Evolutionary conservation across 2,113 vertebrate species (phyloP).

Genomic region (Glaucidium brasilianum): DNA sequence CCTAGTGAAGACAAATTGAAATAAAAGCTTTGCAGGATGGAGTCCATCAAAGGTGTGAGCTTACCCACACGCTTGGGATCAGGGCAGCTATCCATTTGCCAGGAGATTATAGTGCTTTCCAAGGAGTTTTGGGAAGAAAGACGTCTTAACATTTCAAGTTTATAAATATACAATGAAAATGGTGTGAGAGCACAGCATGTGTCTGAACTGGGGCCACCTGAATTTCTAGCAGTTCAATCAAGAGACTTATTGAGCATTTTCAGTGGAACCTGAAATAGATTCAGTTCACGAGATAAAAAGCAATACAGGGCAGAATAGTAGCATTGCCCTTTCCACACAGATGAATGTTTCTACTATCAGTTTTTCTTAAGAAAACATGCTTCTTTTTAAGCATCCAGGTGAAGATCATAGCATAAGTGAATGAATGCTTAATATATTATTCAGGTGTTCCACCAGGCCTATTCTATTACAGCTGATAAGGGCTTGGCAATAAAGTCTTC

Average conservation of each 20-base stretch:
- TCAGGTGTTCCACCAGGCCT: background rate
- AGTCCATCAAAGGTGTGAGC: background rate
- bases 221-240: constrained; percentile 39
- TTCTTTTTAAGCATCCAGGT: background rate
- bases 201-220: constrained; percentile 45
- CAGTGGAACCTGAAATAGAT: constrained; percentile 68
- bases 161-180: constrained; percentile 48
- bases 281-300: constrained; percentile 52
- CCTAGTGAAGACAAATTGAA: background rate
- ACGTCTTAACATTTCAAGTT: constrained; percentile 34
- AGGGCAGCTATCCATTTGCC: background rate
- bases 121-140: background rate
- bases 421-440: constrained; percentile 40
- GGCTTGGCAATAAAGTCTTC: background rate
- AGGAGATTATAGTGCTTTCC: background rate
- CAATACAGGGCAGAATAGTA: constrained; percentile 12
- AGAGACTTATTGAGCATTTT: constrained; percentile 54
- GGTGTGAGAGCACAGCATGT: background rate
- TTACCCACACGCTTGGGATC: background rate
- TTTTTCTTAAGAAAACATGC: constrained; percentile 22
- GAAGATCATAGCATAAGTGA: constrained; percentile 8
- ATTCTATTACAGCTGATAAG: constrained; percentile 21
- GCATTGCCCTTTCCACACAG: background rate
- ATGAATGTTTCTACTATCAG: background rate
- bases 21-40: background rate